These are phyloP conservation scores for Lomographa bimaculata DNA, from an alignment of 2,888 invertebrate species.

Conservation along the genomic window DNA sequence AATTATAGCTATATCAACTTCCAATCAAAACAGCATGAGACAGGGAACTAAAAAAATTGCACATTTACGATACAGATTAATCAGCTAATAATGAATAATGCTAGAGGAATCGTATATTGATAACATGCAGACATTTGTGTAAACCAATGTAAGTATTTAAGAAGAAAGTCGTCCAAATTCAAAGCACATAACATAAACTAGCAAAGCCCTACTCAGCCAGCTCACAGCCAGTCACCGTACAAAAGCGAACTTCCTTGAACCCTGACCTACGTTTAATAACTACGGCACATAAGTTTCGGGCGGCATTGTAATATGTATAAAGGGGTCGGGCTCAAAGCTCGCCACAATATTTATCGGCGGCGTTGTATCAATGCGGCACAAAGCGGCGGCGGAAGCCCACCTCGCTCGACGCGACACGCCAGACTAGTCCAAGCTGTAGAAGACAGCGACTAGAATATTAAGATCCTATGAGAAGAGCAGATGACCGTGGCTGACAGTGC, in stretches of 20 bases:
- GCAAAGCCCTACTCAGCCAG: constrained; percentile 2
- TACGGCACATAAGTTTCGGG: constrained; percentile 17
- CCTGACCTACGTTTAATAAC: constrained; percentile 28
- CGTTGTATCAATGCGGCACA: constrained; percentile 75
- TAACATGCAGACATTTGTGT: too few relatives aligned
- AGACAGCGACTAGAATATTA: constrained; percentile 21
- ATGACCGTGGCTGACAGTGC: too few relatives aligned
- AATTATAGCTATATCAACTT: too few relatives aligned
- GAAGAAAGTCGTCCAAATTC: too few relatives aligned
- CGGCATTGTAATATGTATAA: constrained; percentile 31
- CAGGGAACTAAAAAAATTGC: too few relatives aligned
- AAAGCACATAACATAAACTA: constrained; percentile 1
- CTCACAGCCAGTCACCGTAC: constrained; percentile 4
- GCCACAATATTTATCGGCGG: constrained; percentile 82
- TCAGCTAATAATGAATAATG: too few relatives aligned
- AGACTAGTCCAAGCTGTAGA: constrained; percentile 15
- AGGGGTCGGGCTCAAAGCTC: constrained; percentile 60
- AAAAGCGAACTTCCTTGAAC: constrained; percentile 19
- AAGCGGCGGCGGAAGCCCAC: constrained; percentile 78
- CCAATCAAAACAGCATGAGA: too few relatives aligned
- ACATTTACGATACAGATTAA: too few relatives aligned
- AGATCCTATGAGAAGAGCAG: too few relatives aligned
- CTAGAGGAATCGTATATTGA: too few relatives aligned
- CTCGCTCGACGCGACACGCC: constrained; percentile 53
- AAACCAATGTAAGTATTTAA: too few relatives aligned